Conservation (phyloP, 1,140 invertebrate genomes). For the Conus betulinus region DNA sequence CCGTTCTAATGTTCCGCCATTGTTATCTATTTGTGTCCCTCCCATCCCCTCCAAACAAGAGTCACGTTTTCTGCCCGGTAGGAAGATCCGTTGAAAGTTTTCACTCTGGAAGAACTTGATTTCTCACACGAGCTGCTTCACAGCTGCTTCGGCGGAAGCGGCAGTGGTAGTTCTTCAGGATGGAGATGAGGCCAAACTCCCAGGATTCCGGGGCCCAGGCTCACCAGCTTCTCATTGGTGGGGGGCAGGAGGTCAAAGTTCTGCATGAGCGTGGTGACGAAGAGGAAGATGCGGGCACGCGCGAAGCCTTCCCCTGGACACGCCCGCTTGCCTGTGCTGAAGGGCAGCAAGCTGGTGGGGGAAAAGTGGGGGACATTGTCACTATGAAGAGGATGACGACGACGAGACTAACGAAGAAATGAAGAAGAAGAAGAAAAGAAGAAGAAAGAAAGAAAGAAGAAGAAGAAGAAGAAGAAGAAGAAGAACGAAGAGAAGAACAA, state of each 20-base stretch:
- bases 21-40: no score
- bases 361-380: not conserved
- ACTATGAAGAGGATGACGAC: not conserved
- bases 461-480: not conserved
- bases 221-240: conserved; percentile 8
- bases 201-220: not conserved
- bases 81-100: no score
- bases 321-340: conserved; percentile 55
- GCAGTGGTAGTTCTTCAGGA: not conserved
- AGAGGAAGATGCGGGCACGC: conserved; percentile 55
- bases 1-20: no score
- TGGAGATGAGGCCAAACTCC: not conserved
- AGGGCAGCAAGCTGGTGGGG: conserved; percentile 45
- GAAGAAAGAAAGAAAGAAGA: not conserved
- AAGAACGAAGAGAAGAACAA: no score
- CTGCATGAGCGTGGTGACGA: conserved; percentile 57
- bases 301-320: conserved; percentile 64
- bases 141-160: not conserved
- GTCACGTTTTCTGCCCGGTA: no score
- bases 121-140: no score
- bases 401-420: not conserved
- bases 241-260: conserved; percentile 54
- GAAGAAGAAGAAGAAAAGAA: not conserved
- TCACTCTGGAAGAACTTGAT: no score
- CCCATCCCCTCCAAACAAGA: no score